phyloP scores from a whole-genome alignment of 2,797 vertebrate species.

The Ciconia nigra region DNA sequence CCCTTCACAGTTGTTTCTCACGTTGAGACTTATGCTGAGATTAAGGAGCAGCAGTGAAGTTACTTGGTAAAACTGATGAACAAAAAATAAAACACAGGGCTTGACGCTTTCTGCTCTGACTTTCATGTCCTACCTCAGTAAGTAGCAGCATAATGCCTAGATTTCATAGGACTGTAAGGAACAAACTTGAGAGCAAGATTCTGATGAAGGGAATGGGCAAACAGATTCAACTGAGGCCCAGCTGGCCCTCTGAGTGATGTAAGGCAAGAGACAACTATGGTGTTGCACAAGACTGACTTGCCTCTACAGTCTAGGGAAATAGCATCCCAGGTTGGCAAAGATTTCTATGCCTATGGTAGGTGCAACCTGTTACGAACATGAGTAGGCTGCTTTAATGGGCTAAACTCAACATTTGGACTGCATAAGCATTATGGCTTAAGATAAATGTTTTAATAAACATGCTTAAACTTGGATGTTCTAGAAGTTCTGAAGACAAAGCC shows the following conservation, averaged over 20 bases:
- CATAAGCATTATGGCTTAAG: not conserved
- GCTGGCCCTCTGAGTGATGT: not conserved
- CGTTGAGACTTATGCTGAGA: not conserved
- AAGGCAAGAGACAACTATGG: not conserved
- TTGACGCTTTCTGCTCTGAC: not conserved
- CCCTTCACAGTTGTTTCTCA: not conserved
- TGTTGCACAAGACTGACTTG: not conserved
- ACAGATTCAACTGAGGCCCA: not conserved
- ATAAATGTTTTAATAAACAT: not conserved
- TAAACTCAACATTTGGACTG: not conserved
- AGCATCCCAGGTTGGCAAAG: not conserved
- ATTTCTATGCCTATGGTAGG: not conserved
- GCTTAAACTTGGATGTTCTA: not conserved
- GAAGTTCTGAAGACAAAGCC: not conserved
- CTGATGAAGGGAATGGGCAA: not conserved
- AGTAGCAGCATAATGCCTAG: not conserved
- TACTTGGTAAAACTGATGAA: not conserved
- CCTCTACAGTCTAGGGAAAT: not conserved
- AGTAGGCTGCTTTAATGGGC: not conserved
- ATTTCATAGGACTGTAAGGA: not conserved
- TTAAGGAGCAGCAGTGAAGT: not conserved
- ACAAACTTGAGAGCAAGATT: not conserved
- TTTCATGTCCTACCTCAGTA: not conserved
- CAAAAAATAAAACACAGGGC: not conserved
- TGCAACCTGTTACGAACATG: not conserved